Conservation (phyloP, 2,113 vertebrate genomes). For the Microcebus jonahi region DNA sequence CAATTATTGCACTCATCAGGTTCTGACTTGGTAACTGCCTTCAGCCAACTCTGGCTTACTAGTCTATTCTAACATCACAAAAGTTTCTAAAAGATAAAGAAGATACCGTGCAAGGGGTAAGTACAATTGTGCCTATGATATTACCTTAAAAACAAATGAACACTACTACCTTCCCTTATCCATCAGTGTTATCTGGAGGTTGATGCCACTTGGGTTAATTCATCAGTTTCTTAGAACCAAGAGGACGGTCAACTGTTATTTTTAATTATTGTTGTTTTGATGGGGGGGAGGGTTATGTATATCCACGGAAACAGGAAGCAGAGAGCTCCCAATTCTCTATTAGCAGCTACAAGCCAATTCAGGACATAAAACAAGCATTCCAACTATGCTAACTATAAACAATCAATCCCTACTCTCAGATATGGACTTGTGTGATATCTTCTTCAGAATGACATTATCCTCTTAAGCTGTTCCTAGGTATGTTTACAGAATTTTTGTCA, state of each 20-base stretch:
- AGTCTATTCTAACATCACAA: not conserved
- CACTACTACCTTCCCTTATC: not conserved
- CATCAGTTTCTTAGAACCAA: conserved; percentile 12
- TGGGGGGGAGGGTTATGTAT: not conserved
- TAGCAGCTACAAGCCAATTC: not conserved
- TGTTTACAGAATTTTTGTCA: not conserved
- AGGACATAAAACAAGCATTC: not conserved
- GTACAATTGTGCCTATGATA: not conserved
- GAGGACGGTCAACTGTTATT: not conserved
- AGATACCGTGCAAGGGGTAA: not conserved
- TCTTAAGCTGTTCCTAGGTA: not conserved
- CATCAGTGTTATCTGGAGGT: not conserved
- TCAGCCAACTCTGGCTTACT: not conserved
- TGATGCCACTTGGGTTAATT: not conserved
- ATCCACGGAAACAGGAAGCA: not conserved
- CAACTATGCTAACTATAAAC: not conserved
- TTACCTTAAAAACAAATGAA: not conserved
- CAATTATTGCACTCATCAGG: not conserved
- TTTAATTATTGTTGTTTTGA: not conserved
- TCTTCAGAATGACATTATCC: not conserved
- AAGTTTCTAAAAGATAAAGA: not conserved
- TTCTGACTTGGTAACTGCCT: not conserved
- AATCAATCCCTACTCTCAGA: not conserved
- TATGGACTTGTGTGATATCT: not conserved
- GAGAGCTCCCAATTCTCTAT: not conserved